A percentile compares a stretch with the other conserved stretches of the same genome.
Evolutionary conservation across 1,140 invertebrate species (phyloP).

Genomic region (Heliconius eleuchia): DNA sequence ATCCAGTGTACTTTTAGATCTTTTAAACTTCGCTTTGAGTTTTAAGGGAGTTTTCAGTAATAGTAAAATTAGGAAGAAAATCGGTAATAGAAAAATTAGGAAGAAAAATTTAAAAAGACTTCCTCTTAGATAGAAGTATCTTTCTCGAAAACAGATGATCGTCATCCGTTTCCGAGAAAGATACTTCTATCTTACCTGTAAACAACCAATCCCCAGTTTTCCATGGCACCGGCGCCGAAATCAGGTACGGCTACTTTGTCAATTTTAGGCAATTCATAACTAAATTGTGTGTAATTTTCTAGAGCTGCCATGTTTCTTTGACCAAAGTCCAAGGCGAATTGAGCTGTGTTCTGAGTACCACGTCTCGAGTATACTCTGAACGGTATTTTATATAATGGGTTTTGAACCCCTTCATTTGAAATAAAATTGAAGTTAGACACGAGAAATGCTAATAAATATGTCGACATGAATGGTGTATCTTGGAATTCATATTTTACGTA

Average conservation of each 20-base stretch:
- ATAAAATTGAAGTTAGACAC: conserved; percentile 86
- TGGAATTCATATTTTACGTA: conserved; percentile 66
- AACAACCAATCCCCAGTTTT: conserved; percentile 92
- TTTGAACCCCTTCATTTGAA: conserved; percentile 52
- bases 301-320: conserved; percentile 81
- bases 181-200: conserved; percentile 78
- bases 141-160: too few relatives aligned
- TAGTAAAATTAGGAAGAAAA: too few relatives aligned
- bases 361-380: conserved; percentile 85
- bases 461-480: conserved; percentile 84
- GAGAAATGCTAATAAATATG: conserved; percentile 89
- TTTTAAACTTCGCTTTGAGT: too few relatives aligned
- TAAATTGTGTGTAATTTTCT: conserved; percentile 78
- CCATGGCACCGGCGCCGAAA: conserved; percentile 91
- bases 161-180: too few relatives aligned
- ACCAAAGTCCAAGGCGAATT: conserved; percentile 81
- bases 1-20: too few relatives aligned
- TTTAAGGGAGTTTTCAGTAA: too few relatives aligned
- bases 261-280: conserved; percentile 80
- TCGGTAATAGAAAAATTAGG: too few relatives aligned
- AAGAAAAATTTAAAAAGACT: too few relatives aligned
- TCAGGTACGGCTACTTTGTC: conserved; percentile 90
- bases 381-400: conserved; percentile 54
- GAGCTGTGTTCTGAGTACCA: conserved; percentile 83
- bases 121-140: too few relatives aligned